These are phyloP conservation scores for Coenobita brevimanus DNA, from an alignment of 1,140 invertebrate genomes.

Conservation along the genomic window DNA sequence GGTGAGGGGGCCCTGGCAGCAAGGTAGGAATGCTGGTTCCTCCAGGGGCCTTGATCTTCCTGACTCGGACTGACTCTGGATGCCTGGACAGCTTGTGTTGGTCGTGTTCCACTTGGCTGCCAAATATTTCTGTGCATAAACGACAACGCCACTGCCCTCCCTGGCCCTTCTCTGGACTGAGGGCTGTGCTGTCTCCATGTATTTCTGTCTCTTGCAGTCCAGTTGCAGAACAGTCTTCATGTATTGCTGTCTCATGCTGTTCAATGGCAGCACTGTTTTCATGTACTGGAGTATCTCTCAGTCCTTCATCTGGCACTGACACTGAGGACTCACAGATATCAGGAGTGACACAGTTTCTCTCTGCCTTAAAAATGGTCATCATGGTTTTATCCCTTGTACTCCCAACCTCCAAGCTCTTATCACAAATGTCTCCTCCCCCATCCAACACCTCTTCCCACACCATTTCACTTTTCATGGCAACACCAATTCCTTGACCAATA, in stretches of 20 bases:
- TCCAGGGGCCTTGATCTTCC: neutral
- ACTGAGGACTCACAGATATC: neutral
- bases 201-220: neutral
- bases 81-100: neutral
- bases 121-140: neutral
- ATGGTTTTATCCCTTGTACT: neutral
- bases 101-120: neutral
- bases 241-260: neutral
- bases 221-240: neutral
- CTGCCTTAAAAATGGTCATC: neutral
- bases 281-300: neutral
- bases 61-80: conserved; percentile 5
- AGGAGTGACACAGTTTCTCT: neutral
- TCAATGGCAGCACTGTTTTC: neutral
- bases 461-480: neutral
- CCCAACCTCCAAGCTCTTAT: neutral
- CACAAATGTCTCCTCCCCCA: neutral
- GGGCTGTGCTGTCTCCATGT: neutral
- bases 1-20: neutral
- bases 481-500: neutral
- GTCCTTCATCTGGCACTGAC: neutral
- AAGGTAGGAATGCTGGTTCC: neutral
- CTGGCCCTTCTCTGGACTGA: neutral
- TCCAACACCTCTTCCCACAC: neutral
- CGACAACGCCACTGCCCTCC: neutral